Evolutionary conservation across 2,797 vertebrate species (phyloP), one percentile per base, ranked within the genome.

Genomic region (Australoheros facetus): DNA sequence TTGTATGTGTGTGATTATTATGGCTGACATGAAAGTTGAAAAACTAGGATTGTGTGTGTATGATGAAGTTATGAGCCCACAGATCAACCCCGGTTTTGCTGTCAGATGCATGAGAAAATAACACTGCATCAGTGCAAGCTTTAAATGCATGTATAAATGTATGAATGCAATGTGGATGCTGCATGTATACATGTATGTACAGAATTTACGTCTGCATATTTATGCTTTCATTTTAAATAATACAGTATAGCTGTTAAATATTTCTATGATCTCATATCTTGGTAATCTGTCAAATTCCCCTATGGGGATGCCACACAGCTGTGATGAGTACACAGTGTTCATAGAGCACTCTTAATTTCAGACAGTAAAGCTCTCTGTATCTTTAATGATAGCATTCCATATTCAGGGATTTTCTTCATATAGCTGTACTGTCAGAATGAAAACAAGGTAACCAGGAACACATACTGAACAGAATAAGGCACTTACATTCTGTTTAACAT

Each of bases 221-320:
- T 71, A 69, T 79, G 70, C 21, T n/a, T 60, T 75, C 30, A 54
- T 75, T 77, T 59, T 91, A 79, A 89, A 90, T 84, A 83, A 88
- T 77, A 75, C 59, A 72, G 73, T 78, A 73, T 21, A 37, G 76
- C 73, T 73, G 78, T 74, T 75, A 81, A 79, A 86, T 75, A 74
- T 85, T 30, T 85, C 76, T 81, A 78, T 82, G 77, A 78, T 84
- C 72, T 73, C 71, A 56, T 60, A 84, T 80, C 82, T 79, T 37
- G 45, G 51, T 79, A 72, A 81, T 81, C 77, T 77, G 62, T 79
- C 70, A 75, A 78, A 54, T 21, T 66, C 14, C 73, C 76, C 71
- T 23, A 1, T 39, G 62, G 62, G 54, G 32, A 23, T 3, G 28
- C 45, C 23, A 48, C 9, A 48, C 42, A 28, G 62, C 9, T 66